A percentile compares a stretch with the other conserved stretches of the same genome.
These are phyloP conservation scores for Scortum barcoo DNA, from an alignment of 2,113 vertebrate genomes.

Conservation along the genomic window DNA sequence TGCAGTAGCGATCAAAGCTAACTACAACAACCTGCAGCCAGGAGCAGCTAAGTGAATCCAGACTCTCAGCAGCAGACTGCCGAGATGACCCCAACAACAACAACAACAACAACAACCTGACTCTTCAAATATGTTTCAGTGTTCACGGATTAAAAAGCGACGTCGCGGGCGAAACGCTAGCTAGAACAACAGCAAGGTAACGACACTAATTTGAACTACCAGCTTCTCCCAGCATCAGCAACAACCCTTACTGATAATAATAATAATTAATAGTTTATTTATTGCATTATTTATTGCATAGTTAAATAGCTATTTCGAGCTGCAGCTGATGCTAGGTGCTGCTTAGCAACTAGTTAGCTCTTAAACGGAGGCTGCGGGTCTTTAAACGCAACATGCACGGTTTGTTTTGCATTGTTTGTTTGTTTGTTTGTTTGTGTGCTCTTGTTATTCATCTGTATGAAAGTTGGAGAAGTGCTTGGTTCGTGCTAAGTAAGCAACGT, in stretches of 20 bases:
- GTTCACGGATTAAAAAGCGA: conserved; percentile 22
- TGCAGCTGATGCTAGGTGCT: neutral
- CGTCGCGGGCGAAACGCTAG: conserved; percentile 44
- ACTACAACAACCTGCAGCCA: conserved; percentile 20
- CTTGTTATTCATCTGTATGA: neutral
- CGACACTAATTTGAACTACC: conserved; percentile 7
- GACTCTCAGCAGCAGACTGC: accelerated
- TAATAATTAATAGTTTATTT: conserved; percentile 2
- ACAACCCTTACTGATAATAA: neutral
- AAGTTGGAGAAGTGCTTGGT: neutral
- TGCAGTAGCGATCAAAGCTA: conserved; percentile 60
- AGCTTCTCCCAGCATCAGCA: neutral
- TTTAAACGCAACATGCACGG: neutral
- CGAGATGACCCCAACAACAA: conserved; percentile 1
- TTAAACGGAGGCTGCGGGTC: neutral
- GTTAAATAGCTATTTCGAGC: neutral
- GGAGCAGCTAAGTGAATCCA: neutral
- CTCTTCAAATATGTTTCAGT: conserved; percentile 31
- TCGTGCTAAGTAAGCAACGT: conserved; percentile 11
- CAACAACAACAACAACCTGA: conserved; percentile 2
- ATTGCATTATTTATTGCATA: neutral
- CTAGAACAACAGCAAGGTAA: conserved; percentile 71
- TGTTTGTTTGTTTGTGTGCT: too few relatives aligned
- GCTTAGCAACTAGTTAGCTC: neutral
- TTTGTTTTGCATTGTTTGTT: neutral